phyloP scores from a whole-genome alignment of 2,888 invertebrate species.

The Rotaria magnacalcarata region DNA sequence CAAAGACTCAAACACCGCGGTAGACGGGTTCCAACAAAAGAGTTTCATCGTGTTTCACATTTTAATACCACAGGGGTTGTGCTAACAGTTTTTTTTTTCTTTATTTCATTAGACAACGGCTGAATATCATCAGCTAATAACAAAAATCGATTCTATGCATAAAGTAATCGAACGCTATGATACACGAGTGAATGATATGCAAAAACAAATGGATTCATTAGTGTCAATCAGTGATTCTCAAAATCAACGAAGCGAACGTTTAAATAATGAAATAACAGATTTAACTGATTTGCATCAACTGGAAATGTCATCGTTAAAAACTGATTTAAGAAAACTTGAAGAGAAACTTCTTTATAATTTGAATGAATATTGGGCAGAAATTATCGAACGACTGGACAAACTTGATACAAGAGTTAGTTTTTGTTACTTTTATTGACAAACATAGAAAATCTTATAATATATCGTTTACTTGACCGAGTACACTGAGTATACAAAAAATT shows the following conservation, averaged over 20 bases:
- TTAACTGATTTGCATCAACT: conserved; percentile 5
- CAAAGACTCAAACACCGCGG: too few relatives aligned
- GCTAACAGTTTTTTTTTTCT: neutral
- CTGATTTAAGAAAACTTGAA: neutral
- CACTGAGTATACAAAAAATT: too few relatives aligned
- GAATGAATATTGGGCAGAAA: conserved; percentile 17
- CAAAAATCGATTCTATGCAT: neutral
- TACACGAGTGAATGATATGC: neutral
- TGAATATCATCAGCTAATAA: neutral
- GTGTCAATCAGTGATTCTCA: neutral
- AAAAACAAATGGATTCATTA: neutral
- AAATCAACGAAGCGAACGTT: neutral
- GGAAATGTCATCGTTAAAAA: neutral
- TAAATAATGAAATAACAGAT: neutral
- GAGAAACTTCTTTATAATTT: conserved; percentile 20
- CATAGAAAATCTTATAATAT: too few relatives aligned
- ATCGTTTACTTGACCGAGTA: neutral
- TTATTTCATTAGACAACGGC: neutral
- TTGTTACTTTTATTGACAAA: neutral
- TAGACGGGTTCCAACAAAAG: too few relatives aligned
- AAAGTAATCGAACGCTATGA: neutral
- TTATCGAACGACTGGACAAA: conserved; percentile 11
- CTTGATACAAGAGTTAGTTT: conserved; percentile 16
- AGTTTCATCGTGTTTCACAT: too few relatives aligned
- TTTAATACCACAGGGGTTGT: too few relatives aligned